phyloP scores from a whole-genome alignment of 2,888 invertebrate species.

The Caenorhabditis macrosperma region DNA sequence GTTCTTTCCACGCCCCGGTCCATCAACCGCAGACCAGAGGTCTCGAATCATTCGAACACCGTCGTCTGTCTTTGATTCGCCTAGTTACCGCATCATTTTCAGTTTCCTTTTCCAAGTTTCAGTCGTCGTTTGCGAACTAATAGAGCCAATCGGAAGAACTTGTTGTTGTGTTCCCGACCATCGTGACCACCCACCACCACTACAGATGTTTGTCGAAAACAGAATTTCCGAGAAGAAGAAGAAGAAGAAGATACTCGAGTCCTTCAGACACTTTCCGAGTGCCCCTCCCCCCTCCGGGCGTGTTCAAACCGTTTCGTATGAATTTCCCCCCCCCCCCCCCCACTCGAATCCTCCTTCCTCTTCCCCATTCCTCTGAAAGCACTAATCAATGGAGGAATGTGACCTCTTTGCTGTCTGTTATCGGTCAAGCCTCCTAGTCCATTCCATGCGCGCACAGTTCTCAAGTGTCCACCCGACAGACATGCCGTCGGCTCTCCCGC shows the following conservation, averaged over 20 bases:
- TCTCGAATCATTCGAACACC: not conserved
- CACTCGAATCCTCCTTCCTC: not conserved
- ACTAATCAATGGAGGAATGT: constrained; percentile 26
- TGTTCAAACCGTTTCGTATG: constrained; percentile 7
- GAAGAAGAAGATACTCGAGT: constrained; percentile 4
- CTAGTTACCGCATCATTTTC: no score
- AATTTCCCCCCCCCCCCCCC: constrained; percentile 1
- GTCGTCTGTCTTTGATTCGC: no score
- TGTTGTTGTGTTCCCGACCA: not conserved
- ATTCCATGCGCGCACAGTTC: not conserved
- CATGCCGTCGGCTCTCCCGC: not conserved
- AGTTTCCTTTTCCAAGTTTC: no score
- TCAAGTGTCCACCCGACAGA: constrained; percentile 2
- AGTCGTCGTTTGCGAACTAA: no score
- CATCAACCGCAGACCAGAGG: constrained; percentile 2
- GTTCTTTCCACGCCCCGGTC: not conserved
- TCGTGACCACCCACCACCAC: not conserved
- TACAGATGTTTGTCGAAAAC: not conserved
- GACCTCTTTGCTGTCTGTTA: not conserved
- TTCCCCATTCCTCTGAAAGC: not conserved
- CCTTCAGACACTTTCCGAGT: not conserved
- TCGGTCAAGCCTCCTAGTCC: not conserved
- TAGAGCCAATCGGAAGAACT: not conserved
- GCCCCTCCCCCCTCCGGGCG: not conserved
- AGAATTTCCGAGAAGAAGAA: not conserved